These are phyloP conservation scores for Sogatella furcifera DNA, from an alignment of 1,140 invertebrate species.

Conservation along the genomic window DNA sequence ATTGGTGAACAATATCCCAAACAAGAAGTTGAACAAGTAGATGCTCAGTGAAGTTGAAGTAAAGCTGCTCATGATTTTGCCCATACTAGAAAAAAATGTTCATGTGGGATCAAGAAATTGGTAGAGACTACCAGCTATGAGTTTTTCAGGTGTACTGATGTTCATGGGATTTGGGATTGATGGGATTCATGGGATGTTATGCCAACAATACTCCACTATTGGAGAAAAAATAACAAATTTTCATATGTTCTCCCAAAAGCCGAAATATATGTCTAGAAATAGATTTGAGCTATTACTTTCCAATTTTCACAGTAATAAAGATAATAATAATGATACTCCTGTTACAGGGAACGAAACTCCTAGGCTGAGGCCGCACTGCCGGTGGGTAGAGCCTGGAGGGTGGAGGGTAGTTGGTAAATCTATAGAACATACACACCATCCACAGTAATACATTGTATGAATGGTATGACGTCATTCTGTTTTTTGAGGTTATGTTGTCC, in stretches of 20 bases:
- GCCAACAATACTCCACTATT: slow-evolving; percentile 8
- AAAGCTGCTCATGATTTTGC: not conserved
- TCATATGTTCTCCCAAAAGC: not conserved
- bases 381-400: no score
- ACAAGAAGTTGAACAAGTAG: no score
- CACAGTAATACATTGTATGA: no score
- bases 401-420: no score
- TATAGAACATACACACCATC: no score
- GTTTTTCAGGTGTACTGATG: slow-evolving; percentile 22
- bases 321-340: slow-evolving; percentile 17
- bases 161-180: slow-evolving; percentile 25
- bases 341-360: no score
- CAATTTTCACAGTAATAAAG: slow-evolving; percentile 21
- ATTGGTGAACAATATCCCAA: no score
- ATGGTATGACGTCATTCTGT: no score
- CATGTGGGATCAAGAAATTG: slow-evolving; percentile 4
- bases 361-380: no score
- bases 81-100: not conserved
- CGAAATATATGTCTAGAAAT: slow-evolving; percentile 16
- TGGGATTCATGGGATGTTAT: no score
- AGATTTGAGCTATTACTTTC: slow-evolving; percentile 20
- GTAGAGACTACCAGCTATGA: slow-evolving; percentile 10
- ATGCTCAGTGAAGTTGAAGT: not conserved
- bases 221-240: slow-evolving; percentile 1
- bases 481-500: no score